phyloP scores from a whole-genome alignment of 2,113 vertebrate species.

The Dascyllus trimaculatus region DNA sequence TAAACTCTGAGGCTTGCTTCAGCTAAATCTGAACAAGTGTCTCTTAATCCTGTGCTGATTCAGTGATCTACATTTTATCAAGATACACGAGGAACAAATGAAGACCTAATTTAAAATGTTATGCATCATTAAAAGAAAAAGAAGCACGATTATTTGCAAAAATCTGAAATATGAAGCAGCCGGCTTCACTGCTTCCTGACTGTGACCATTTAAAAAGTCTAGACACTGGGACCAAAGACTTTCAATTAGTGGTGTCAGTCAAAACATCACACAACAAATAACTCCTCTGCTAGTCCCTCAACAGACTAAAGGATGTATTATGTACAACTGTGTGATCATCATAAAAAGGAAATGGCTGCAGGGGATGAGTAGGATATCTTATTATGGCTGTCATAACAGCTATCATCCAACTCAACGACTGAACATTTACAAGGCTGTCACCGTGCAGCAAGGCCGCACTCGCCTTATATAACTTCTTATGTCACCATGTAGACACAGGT shows the following conservation, averaged over 20 bases:
- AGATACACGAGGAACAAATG: constrained; percentile 17
- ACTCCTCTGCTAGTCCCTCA: not conserved
- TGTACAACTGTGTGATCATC: not conserved
- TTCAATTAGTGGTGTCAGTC: constrained; percentile 13
- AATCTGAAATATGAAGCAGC: not conserved
- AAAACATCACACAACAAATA: not conserved
- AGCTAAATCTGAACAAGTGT: constrained; percentile 72
- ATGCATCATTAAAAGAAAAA: not conserved
- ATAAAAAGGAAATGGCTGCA: not conserved
- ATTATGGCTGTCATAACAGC: constrained; percentile 18
- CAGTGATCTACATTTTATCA: constrained; percentile 55
- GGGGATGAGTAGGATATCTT: constrained; percentile 9
- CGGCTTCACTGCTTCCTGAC: not conserved
- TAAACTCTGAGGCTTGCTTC: constrained; percentile 49
- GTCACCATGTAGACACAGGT: not conserved
- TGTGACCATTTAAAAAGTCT: not conserved
- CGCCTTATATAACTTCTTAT: constrained; percentile 22
- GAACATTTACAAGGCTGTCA: constrained; percentile 32
- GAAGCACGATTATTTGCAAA: not conserved
- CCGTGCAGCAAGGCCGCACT: constrained; percentile 8
- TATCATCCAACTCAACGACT: constrained; percentile 15
- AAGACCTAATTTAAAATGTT: constrained; percentile 1
- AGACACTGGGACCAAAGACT: not conserved
- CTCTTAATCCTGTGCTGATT: constrained; percentile 71
- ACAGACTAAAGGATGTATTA: not conserved